Base-by-base conservation (phyloP, 2,888 invertebrate genomes). In the Temnothorax ravouxi region DNA sequence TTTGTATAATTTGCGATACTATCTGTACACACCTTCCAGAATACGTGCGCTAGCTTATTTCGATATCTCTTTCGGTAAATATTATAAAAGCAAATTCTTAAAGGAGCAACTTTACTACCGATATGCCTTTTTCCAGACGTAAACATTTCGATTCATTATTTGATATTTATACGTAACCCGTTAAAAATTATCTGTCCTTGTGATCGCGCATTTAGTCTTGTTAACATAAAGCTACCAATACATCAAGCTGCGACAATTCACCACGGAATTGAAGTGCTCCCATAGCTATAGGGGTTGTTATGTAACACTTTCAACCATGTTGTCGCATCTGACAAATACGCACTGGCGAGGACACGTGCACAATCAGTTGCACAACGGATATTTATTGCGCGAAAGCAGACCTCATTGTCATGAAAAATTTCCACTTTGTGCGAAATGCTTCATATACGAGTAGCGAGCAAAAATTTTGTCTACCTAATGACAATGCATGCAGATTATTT, bases 341-440 rank as follows among this genome's bases (percentile, higher is more conserved):
- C 25, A 52, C 41, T 41, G n/a, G 11, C 29, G n/a, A 67, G 9
- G 41, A 66, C 41, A 66, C 66, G 25, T 66, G 38, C 52, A 54
- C 66, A 76, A 76, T 66, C 38, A 52, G 38, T 76, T 64, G 25
- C 64, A 52, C 38, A 76, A 76, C 52, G n/a, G 6, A 67, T 21
- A 21, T 66, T 77, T 62, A 50, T 76, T 25, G 13, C 25, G n/a
- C 15, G 25, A 54, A n/a, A 74, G 13, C 29, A 21, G 21, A 5
- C 5, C 52, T 54, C 41, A 41, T 66, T 66, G 25, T 54, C 25
- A 11, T 25, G 41, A 54, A 72, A 72, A 56, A 56, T 15, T 8
- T 44, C 4, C n/a, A 41, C 2, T 66, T 77, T 25, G 21, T 29
- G 9, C n/a, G 15, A 34, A 62, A 47, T 15, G 21, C 25, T 52